These are phyloP conservation scores for Microcebus lehilahytsara DNA, from an alignment of 2,113 vertebrate species.

Conservation along the genomic window DNA sequence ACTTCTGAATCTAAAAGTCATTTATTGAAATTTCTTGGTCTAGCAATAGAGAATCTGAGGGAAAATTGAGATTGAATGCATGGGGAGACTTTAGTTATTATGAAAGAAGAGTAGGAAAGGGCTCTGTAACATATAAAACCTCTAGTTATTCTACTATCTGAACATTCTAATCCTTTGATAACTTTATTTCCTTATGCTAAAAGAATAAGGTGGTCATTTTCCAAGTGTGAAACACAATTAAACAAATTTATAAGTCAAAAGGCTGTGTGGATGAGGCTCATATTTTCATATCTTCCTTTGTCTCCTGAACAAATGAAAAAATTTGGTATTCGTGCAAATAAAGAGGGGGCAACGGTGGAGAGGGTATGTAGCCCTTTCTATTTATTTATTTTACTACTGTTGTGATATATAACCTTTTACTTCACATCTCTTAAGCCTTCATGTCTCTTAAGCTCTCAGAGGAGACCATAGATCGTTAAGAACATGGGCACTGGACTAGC, in stretches of 20 bases:
- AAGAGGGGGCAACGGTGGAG: neutral
- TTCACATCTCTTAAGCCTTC: neutral
- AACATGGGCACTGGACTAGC: neutral
- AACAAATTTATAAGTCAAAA: neutral
- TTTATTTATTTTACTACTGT: neutral
- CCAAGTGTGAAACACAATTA: neutral
- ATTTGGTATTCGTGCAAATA: neutral
- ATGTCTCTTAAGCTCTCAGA: neutral
- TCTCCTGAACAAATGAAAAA: neutral
- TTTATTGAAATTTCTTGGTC: neutral
- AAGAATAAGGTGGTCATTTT: neutral
- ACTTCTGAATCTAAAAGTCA: neutral
- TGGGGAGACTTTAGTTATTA: neutral
- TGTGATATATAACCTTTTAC: neutral
- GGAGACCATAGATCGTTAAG: neutral
- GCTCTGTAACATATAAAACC: neutral
- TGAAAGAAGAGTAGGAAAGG: neutral
- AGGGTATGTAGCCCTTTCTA: too few species aligned
- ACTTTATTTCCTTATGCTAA: neutral
- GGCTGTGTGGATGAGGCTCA: neutral
- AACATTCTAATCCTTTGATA: neutral
- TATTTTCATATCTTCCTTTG: neutral
- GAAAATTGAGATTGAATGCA: neutral
- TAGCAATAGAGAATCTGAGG: neutral
- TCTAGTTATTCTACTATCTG: neutral